Evolutionary conservation across 1,140 invertebrate species (phyloP), one percentile per base, ranked within the genome.

Genomic region (Drosophila sechellia): DNA sequence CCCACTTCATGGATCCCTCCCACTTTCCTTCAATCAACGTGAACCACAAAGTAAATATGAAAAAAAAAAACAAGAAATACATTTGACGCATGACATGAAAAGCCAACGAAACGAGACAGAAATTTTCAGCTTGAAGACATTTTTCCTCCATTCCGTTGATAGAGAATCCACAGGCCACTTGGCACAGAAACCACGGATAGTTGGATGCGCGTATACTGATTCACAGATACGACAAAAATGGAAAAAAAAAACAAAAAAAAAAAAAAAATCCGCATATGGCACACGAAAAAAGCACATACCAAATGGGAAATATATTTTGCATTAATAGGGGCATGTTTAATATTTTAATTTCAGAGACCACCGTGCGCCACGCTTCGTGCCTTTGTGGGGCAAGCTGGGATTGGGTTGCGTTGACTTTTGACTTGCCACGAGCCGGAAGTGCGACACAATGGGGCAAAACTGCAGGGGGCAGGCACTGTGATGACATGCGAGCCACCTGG

Each of bases 71-170:
- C 53, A 22, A 43, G 8, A 48, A 3, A 48, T 27, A 48, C 22
- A 60, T 71, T 53, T 60, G 40, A 60, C 48, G 68, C 48, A 39
- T 74, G 72, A 70, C 66, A 54, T 71, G 39, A 57, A 71, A 77
- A 77, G 50, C 13, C 65, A 78, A 65, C 74, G 65, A 77, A 68
- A 77, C 61, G 61, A 77, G 66, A 77, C 77, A 45, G 40, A 76
- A 80, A 61, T 71, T 71, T 80, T 80, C 71, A 65, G 59, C 77
- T 71, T 80, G 58, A 80, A 70, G 63, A 68, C 69, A 58, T 70
- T 71, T 70, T 70, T 39, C 56, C 55, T 50, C 27, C 46, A 48
- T 70, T 70, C 35, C 25, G 35, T 35, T 43, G 49, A 54, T 61
- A 43, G 58, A 59, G 56, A 74, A 70, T 42, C 25, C 49, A 35